Conservation (phyloP, 2,113 vertebrate genomes). For the Eonycteris spelaea region DNA sequence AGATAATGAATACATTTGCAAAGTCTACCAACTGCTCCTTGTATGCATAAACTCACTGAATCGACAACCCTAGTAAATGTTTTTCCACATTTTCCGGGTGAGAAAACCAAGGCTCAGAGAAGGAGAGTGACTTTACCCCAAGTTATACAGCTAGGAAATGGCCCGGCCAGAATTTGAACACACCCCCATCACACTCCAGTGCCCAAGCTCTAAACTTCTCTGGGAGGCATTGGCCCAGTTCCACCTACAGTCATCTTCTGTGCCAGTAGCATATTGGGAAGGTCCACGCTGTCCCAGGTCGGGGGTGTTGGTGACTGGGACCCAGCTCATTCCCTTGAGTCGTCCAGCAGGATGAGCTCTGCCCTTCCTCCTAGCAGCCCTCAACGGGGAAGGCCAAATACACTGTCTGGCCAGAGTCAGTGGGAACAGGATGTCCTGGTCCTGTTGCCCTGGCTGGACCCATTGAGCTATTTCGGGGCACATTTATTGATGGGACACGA, state of each 20-base stretch:
- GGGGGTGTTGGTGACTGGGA: not conserved
- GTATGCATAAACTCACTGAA: not conserved
- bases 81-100: not conserved
- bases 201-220: too few relatives aligned
- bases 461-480: constrained; percentile 62
- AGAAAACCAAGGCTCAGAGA: not conserved
- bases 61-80: too few relatives aligned
- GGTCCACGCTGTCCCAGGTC: accelerated
- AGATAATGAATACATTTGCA: not conserved
- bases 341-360: not conserved
- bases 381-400: constrained; percentile 46
- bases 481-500: constrained; percentile 59
- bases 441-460: constrained; percentile 46
- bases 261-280: accelerated
- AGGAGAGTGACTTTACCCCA: too few relatives aligned
- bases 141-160: not conserved
- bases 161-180: not conserved
- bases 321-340: not conserved
- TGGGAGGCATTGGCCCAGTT: accelerated
- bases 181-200: not conserved
- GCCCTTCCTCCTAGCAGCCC: constrained; percentile 33
- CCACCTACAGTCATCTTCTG: not conserved
- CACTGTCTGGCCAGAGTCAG: constrained; percentile 30
- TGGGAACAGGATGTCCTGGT: constrained; percentile 76
- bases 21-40: not conserved